These are phyloP conservation scores for Serilophus lunatus DNA, from an alignment of 2,113 vertebrate species.

Conservation along the genomic window DNA sequence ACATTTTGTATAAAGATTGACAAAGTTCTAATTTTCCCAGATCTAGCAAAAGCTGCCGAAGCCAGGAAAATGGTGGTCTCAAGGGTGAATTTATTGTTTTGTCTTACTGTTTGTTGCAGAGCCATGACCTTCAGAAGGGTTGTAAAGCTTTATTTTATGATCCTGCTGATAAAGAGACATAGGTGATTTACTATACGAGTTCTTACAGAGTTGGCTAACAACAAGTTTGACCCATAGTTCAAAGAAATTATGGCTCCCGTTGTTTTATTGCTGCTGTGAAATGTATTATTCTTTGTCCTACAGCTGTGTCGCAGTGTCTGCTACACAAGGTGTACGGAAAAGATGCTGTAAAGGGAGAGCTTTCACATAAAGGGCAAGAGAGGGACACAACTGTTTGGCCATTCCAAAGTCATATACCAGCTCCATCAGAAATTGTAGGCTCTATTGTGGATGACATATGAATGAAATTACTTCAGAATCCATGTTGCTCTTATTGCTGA, in stretches of 20 bases:
- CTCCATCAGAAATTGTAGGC: background rate
- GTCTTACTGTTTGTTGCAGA: slow-evolving; percentile 8
- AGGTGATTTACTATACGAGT: slow-evolving; percentile 9
- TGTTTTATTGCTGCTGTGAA: slow-evolving; percentile 29
- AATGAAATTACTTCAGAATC: background rate
- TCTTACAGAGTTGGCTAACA: slow-evolving; percentile 49
- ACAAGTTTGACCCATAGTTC: slow-evolving; percentile 49
- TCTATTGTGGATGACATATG: background rate
- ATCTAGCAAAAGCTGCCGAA: background rate
- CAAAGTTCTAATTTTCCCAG: background rate
- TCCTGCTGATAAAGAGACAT: slow-evolving; percentile 19
- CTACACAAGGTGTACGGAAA: background rate
- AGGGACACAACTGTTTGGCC: background rate
- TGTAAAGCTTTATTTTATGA: slow-evolving; percentile 57
- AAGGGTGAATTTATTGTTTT: background rate
- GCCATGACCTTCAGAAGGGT: background rate
- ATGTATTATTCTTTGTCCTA: background rate
- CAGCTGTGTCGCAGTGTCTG: background rate
- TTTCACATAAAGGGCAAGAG: background rate
- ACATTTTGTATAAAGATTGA: background rate
- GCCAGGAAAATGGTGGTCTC: background rate
- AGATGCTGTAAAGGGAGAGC: background rate
- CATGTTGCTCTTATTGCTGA: background rate
- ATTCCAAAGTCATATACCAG: background rate
- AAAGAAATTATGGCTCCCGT: slow-evolving; percentile 41